Evolutionary conservation across 2,888 invertebrate species (phyloP).

Genomic region (Callosobruchus maculatus): DNA sequence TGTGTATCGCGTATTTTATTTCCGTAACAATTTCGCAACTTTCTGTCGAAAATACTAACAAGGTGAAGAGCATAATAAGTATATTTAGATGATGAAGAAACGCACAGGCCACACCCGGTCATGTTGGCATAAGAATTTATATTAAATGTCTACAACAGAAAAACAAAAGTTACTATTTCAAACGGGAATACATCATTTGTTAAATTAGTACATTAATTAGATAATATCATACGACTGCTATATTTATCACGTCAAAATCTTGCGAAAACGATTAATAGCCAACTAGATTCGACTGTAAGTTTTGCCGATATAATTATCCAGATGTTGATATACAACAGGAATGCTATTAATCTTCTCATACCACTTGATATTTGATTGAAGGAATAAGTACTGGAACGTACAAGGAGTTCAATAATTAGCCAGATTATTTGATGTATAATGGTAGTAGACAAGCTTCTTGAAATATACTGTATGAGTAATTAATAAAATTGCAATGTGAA

Average conservation of each 20-base stretch:
- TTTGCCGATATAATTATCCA: not conserved
- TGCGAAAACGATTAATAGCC: not conserved
- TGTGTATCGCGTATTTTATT: not conserved
- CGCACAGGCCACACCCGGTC: not conserved
- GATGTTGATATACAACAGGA: not conserved
- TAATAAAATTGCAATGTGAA: too few species aligned
- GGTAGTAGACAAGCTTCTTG: too few species aligned
- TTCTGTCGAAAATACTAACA: not conserved
- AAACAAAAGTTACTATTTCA: not conserved
- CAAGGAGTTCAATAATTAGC: too few species aligned
- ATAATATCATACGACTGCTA: not conserved
- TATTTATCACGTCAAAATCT: not conserved
- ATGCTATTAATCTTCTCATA: not conserved
- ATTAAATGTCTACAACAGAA: not conserved
- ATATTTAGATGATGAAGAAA: not conserved
- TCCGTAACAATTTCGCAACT: not conserved
- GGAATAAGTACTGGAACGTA: not conserved
- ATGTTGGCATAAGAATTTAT: not conserved
- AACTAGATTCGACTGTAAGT: not conserved
- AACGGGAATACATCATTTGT: not conserved
- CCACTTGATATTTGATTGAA: not conserved
- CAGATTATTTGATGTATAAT: too few species aligned
- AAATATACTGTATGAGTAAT: too few species aligned
- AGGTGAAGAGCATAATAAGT: not conserved
- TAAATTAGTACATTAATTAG: not conserved